Conservation (phyloP, 1,140 invertebrate species). For the Leptopilina boulardi region DNA sequence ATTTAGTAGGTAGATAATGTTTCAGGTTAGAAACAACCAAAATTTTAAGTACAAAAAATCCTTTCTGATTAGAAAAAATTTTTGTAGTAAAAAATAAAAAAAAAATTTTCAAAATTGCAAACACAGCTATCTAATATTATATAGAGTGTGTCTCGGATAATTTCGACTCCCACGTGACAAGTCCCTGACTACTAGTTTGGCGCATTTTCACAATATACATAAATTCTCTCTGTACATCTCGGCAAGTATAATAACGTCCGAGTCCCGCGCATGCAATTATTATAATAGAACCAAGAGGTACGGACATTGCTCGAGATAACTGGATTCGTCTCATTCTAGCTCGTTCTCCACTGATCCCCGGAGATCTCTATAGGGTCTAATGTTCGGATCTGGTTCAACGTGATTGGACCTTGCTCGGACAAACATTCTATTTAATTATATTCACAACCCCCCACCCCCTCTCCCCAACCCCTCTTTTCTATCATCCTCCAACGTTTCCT, state of each 20-base stretch:
- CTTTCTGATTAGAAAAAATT: too few relatives aligned
- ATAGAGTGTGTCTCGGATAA: conserved; percentile 45
- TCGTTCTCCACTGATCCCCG: conserved; percentile 58
- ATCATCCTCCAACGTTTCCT: too few relatives aligned
- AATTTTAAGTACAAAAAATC: too few relatives aligned
- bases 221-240: conserved; percentile 46
- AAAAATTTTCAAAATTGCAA: conserved; percentile 6
- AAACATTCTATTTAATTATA: conserved; percentile 62
- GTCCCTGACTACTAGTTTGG: conserved; percentile 49
- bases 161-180: conserved; percentile 42
- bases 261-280: conserved; percentile 56
- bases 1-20: too few relatives aligned
- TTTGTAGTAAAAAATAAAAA: too few relatives aligned
- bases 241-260: conserved; percentile 55
- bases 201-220: conserved; percentile 45
- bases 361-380: conserved; percentile 52
- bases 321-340: conserved; percentile 57
- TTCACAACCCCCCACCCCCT: conserved; percentile 46
- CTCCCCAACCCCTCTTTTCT: too few relatives aligned
- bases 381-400: conserved; percentile 59
- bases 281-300: conserved; percentile 53
- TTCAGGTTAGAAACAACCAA: too few relatives aligned
- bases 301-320: conserved; percentile 53
- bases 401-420: conserved; percentile 60
- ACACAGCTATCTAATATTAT: neutral